Evolutionary conservation across 2,113 vertebrate species (phyloP), one percentile per base, ranked within the genome.

Genomic region (Leptobrachium ailaonicum): DNA sequence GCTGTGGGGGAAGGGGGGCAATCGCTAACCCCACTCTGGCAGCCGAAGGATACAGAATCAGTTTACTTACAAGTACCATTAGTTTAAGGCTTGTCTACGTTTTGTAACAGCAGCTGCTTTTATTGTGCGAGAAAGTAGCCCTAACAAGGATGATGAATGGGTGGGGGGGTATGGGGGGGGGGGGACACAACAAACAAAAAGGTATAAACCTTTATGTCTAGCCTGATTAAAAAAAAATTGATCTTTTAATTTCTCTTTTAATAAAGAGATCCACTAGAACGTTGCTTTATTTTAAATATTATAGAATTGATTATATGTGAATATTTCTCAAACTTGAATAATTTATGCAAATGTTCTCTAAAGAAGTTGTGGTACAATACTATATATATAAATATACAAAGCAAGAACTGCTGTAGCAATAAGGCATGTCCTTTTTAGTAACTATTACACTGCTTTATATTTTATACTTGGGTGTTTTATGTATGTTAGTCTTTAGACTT

Each of bases 261-360:
- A 96, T 95, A 95, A 95, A 94, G 94, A 95, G 94, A 95, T 92
- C 91, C 90, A 93, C 90, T 92, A 95, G 90, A 94, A 94, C 94
- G 92, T 89, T 82, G 91, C 89, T 94, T 93, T 91, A 91, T 94
- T 93, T 95, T 92, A 93, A 91, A 92, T 87, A 87, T 90, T 90
- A 90, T 87, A 89, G 91, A 94, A 89, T 93, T 88, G 88, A 90
- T n/a, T 87, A 90, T 81, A 85, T 88, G 89, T 90, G 88, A 87
- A 85, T 88, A 77, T 91, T 91, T 91, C 87, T 93, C 90, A 83
- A 83, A 86, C 77, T 88, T 88, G 87, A 87, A 90, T 91, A 89
- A 87, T 88, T 85, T 89, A 88, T 89, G 88, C 88, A 92, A 88
- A 89, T 82, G 79, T 88, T 89, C 88, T 91, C 84, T 82, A 85